phyloP scores from a whole-genome alignment of 2,113 vertebrate species.

The Lophotis ruficrista region DNA sequence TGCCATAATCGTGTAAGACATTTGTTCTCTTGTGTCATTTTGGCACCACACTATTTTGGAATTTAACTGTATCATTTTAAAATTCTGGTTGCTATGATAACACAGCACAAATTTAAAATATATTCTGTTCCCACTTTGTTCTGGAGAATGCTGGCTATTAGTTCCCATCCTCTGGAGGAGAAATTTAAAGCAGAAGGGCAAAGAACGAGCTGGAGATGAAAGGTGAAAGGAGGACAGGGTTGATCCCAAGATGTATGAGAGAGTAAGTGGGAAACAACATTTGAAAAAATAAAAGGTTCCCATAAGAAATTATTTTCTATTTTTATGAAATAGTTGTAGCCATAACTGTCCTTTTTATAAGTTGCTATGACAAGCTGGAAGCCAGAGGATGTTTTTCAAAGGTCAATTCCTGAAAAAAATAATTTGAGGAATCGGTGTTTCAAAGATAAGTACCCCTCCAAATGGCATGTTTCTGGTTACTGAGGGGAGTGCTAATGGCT shows the following conservation, averaged over 20 bases:
- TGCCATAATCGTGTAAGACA: not conserved
- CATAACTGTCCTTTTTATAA: not conserved
- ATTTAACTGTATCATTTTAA: slow-evolving; percentile 53
- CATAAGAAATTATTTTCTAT: not conserved
- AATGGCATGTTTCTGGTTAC: not conserved
- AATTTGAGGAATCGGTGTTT: slow-evolving; percentile 29
- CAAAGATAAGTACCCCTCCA: not conserved
- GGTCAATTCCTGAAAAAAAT: slow-evolving; percentile 23
- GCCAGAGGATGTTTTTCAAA: slow-evolving; percentile 22
- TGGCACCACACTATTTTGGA: slow-evolving; percentile 13
- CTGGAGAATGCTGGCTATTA: slow-evolving; percentile 52
- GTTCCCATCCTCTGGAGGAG: slow-evolving; percentile 45
- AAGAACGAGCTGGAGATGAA: slow-evolving; percentile 24
- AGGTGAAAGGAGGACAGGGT: not conserved
- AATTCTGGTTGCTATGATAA: slow-evolving; percentile 58
- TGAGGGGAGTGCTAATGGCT: not conserved
- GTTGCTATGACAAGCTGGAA: not conserved
- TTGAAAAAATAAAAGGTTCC: not conserved
- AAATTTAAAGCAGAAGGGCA: slow-evolving; percentile 54
- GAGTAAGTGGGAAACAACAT: not conserved
- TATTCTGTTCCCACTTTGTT: slow-evolving; percentile 51
- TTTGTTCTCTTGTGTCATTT: slow-evolving; percentile 36
- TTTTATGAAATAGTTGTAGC: slow-evolving; percentile 12
- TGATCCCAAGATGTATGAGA: not conserved
- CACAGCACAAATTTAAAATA: slow-evolving; percentile 54